Conservation (phyloP, 2,113 vertebrate genomes). For the Tretioscincus oriximinensis region DNA sequence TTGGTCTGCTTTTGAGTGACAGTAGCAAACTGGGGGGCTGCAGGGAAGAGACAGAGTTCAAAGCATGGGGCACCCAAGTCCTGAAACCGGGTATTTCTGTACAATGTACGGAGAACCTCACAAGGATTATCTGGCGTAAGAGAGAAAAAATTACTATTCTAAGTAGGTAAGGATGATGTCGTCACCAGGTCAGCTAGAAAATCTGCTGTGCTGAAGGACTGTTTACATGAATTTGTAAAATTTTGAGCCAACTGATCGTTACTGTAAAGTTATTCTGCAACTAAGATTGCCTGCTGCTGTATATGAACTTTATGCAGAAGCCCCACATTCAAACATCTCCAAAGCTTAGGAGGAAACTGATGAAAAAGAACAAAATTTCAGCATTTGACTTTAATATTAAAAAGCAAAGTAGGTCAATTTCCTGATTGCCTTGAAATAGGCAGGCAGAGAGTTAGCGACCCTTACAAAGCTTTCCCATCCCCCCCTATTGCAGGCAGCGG, state of each 20-base stretch:
- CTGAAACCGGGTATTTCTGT: background rate
- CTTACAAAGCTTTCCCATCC: background rate
- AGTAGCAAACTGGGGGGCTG: background rate
- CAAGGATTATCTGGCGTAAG: background rate
- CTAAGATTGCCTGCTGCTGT: background rate
- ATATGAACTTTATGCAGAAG: background rate
- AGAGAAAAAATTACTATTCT: background rate
- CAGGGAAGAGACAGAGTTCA: background rate
- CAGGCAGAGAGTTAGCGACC: background rate
- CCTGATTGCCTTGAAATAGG: background rate
- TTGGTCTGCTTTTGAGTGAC: background rate
- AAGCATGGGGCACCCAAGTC: background rate
- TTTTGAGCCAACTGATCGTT: background rate
- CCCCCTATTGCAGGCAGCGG: background rate
- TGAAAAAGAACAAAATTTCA: background rate
- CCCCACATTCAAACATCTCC: background rate
- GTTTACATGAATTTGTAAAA: background rate
- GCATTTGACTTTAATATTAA: background rate
- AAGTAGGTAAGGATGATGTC: constrained; percentile 1
- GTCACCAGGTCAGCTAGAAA: background rate
- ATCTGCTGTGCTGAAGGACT: background rate
- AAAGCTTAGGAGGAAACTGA: background rate
- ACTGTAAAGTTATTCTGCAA: background rate
- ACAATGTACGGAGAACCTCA: background rate
- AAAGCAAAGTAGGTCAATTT: background rate